These are phyloP conservation scores for Drosophila anomelani DNA, from an alignment of 2,888 invertebrate genomes.

Conservation along the genomic window DNA sequence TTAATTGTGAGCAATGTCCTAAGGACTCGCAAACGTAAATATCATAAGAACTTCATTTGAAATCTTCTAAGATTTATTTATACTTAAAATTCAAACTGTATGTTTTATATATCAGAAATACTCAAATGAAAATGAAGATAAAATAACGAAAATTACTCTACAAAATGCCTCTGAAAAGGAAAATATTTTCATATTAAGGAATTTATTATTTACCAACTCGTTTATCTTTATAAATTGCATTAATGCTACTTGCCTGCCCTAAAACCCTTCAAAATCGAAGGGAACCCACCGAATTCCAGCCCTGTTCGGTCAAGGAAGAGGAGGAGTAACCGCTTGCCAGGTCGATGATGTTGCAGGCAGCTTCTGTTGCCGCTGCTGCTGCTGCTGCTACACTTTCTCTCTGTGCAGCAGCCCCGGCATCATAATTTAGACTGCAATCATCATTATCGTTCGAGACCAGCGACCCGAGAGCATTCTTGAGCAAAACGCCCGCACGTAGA, in stretches of 20 bases:
- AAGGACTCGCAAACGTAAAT: too few species aligned
- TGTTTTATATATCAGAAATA: too few species aligned
- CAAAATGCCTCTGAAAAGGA: too few species aligned
- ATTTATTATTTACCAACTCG: too few species aligned
- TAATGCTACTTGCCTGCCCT: background rate
- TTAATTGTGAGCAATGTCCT: too few species aligned
- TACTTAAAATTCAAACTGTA: too few species aligned
- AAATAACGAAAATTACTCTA: too few species aligned
- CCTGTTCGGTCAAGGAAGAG: slow-evolving; percentile 30
- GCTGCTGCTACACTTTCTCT: slow-evolving; percentile 54
- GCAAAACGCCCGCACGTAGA: slow-evolving; percentile 78
- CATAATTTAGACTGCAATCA: slow-evolving; percentile 84
- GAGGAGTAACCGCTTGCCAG: slow-evolving; percentile 29
- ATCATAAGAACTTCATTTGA: too few species aligned
- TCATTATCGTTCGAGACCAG: slow-evolving; percentile 78
- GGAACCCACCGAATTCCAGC: slow-evolving; percentile 47
- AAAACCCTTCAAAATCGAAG: slow-evolving; percentile 19
- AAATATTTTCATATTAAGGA: too few species aligned
- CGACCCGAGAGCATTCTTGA: slow-evolving; percentile 56
- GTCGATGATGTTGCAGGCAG: slow-evolving; percentile 75
- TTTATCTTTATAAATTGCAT: too few species aligned
- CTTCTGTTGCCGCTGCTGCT: slow-evolving; percentile 71
- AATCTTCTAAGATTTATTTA: too few species aligned
- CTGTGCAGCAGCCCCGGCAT: slow-evolving; percentile 66
- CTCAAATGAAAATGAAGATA: too few species aligned